Evolutionary conservation across 2,113 vertebrate genomes (phyloP).

Genomic region (Procavia capensis): DNA sequence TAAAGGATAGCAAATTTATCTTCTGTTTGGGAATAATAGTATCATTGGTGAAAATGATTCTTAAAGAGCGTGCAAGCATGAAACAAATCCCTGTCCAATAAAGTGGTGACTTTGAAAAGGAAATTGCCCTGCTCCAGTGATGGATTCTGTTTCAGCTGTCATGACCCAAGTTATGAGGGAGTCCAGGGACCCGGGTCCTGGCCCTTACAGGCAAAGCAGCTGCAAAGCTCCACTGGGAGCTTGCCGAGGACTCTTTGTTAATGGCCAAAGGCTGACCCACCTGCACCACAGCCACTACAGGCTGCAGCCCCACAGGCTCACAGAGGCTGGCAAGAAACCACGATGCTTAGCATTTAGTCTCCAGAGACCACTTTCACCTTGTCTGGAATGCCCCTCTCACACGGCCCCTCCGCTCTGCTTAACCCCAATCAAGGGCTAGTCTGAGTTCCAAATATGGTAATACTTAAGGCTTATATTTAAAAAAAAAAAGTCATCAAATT

Average conservation of each 20-base stretch:
- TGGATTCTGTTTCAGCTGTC: constrained; percentile 36
- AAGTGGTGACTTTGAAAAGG: constrained; percentile 76
- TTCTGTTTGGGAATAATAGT: constrained; percentile 49
- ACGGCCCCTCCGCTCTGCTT: neutral
- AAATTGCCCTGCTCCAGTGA: constrained; percentile 73
- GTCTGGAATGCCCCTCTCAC: neutral
- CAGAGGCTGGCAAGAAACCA: neutral
- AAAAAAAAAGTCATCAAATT: no score
- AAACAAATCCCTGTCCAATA: constrained; percentile 67
- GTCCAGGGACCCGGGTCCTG: constrained; percentile 26
- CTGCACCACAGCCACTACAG: neutral
- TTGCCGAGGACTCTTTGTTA: neutral
- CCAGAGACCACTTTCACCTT: neutral
- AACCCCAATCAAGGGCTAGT: neutral
- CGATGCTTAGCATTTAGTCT: no score
- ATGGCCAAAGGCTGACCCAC: neutral
- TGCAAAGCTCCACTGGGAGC: constrained; percentile 51
- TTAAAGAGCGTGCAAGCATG: neutral
- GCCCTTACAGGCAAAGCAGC: constrained; percentile 43
- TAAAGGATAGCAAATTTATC: constrained; percentile 48
- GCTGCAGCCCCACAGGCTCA: neutral
- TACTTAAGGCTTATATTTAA: neutral
- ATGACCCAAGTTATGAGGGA: constrained; percentile 39
- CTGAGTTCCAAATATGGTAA: neutral
- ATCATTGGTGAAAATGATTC: constrained; percentile 38